Evolutionary conservation across 2,888 invertebrate species (phyloP), one percentile per base, ranked within the genome.

Genomic region (Cerceris ruficornis): DNA sequence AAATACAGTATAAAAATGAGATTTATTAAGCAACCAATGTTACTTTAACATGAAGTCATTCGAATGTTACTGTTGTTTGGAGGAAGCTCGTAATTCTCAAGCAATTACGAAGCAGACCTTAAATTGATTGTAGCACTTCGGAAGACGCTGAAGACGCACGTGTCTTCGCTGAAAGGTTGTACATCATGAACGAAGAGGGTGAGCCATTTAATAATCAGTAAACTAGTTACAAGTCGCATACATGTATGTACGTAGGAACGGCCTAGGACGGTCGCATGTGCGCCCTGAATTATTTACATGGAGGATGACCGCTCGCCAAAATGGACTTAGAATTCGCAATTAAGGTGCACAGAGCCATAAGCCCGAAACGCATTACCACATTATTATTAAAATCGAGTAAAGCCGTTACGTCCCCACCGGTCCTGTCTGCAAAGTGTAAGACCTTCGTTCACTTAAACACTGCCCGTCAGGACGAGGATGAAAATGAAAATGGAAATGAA

Each of bases 261-360:
- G 71, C 72, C 75, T 75, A 70, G 80, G 50, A 54, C 72, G 85
- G 87, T 84, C 86, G 83, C 87, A 87, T 87, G 83, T 87, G 87
- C 83, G 75, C 78, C 68, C 73, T 87, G 85, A 87, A 87, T 87
- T 87, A 87, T 82, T 87, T 86, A 87, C 83, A 76, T 69, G 80
- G 74, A 78, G 85, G 86, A 87, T 83, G 86, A 87, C 83, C 86
- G 86, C 81, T 74, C 86, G 80, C 83, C 85, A 84, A 85, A 87
- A 86, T 86, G 82, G 81, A 86, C 86, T 87, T 86, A 85, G 85
- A 87, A 87, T 87, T 87, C 85, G 82, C 83, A 80, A 87, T 87
- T 86, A 86, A 77, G 81, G 77, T 76, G 77, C 75, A 80, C 78
- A 69, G 73, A 67, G 67, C 79, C 80, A 79, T 83, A 79, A 83